Base-by-base conservation (phyloP, 1,140 invertebrate species). In the Chrysopa pallens region DNA sequence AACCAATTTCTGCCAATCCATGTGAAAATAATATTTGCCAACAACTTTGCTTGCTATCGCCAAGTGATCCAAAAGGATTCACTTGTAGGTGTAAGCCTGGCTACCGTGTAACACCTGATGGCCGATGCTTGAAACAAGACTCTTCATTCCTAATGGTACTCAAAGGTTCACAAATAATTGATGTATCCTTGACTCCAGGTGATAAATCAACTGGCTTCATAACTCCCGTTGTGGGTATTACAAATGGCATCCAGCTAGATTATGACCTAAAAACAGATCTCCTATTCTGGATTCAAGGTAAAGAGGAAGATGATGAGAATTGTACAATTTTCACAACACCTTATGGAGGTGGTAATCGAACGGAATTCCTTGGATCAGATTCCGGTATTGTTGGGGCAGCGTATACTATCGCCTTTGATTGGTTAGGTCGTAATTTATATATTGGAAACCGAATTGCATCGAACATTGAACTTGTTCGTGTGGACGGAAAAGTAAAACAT, bases 401-500 rank as follows among this genome's bases (percentile, higher is more conserved):
- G 1, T 88, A 87, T 36, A 76, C 85, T 1, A 76, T 98, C 28
- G 92, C 92, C 1, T 85, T 95, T 55, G 94, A 98, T 57, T 97
- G 93, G 92, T 68, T 97, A 27, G 91, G 92, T 7, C 67, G 91
- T 33, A 98, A 98, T 63, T 57, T 98, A 6, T 97, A 86, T 55
- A 80, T 97, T 50, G 92, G 90, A 8, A 97, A 97, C 55, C 76
- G 81, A 13, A 71, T 83, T 35, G 86, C 88, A 8, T 85, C 87
- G 17, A 94, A 93, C 47, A 88, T 98, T 44, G 91, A 96, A 64
- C 79, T 92, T 0, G 74, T 98, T 3, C 81, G 82, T 55, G 72
- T 89, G 1, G 87, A 92, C 55, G 81, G 84, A 0, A 85, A 88
- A 58, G 69, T 73, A 1, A 80, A 81, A 51, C 82, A 85, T 56